Evolutionary conservation across 92 coral and sea anemone species (phyloP).

Genomic region (Heliopora coerulea): DNA sequence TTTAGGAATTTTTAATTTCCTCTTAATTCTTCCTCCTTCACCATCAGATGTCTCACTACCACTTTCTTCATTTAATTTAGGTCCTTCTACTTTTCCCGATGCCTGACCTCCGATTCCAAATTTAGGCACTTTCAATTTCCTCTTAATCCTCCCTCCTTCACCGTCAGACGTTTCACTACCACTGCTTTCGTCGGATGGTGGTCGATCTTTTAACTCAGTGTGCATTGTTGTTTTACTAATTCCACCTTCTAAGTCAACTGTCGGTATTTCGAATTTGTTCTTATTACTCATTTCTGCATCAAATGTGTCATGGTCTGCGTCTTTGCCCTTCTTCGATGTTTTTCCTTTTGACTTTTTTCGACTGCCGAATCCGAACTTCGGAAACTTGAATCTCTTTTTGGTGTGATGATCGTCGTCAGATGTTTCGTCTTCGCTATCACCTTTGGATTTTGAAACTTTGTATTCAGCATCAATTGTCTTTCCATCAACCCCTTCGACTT

Average conservation of each 20-base stretch:
- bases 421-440: background rate
- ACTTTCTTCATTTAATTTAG: background rate
- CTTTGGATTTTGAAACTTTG: background rate
- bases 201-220: background rate
- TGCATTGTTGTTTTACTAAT: background rate
- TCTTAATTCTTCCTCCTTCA: conserved; percentile 19
- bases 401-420: background rate
- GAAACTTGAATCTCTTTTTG: background rate
- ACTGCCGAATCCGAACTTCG: conserved; percentile 3
- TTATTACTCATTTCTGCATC: background rate
- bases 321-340: background rate
- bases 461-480: too few species aligned
- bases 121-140: conserved; percentile 6
- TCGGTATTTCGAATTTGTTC: background rate
- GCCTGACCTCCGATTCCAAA: conserved; percentile 4
- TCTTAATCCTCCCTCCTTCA: conserved; percentile 8
- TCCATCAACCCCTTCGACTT: too few species aligned
- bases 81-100: background rate
- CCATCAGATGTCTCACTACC: conserved; percentile 32
- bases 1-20: conserved; percentile 16
- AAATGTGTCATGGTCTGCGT: background rate
- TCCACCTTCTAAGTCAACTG: background rate
- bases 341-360: background rate
- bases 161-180: conserved; percentile 17
- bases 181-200: conserved; percentile 5